Evolutionary conservation across 2,888 invertebrate genomes (phyloP), one percentile per base, ranked within the genome.

Genomic region (Clivina fossor): DNA sequence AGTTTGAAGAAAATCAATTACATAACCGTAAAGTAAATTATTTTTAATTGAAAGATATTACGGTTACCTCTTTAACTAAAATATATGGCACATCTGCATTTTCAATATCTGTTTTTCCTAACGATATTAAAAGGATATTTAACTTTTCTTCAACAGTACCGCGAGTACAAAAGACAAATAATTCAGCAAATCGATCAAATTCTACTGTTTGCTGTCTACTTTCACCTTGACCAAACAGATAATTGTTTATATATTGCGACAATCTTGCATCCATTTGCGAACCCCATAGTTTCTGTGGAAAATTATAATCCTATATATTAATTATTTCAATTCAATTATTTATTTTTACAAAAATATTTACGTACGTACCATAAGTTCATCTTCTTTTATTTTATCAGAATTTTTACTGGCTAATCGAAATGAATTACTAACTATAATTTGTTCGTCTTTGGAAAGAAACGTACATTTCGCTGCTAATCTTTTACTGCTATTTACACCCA

Each of bases 251-350:
- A 67, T 83, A 84, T 69, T 84, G 83, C 28, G 83, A 80, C 46
- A 86, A 70, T 3, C 85, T 76, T 1, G 82, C 79, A 67, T 86
- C 86, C 71, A 86, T 83, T 66, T 82, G 81, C 1, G 80, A 78
- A 32, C 84, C 83, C 86, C 86, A 86, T 68, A 80, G 75, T 77
- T 84, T 85, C 85, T 86, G n/a, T n/a, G 57, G 18, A 68, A 59
- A 55, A 58, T 46, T 47, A 56, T 56, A 9, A 49, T 16, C 47
- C 15, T 16, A 44, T 13, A 28, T 19, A 16, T 38, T 32, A 43
- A 13, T 46, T 20, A 26, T 3, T 30, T 11, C 2, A 18, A 19
- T 4, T 28, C 4, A 7, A 40, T 4, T 49, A 1, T 49, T 24
- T 18, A 40, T n/a, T 32, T n/a, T 28, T 2, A 46, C 32, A 30